Percentiles rank a stretch among this genome's conserved stretches.
These are phyloP conservation scores for Sebastes iracundus DNA, from an alignment of 2,797 vertebrate species.

Conservation along the genomic window DNA sequence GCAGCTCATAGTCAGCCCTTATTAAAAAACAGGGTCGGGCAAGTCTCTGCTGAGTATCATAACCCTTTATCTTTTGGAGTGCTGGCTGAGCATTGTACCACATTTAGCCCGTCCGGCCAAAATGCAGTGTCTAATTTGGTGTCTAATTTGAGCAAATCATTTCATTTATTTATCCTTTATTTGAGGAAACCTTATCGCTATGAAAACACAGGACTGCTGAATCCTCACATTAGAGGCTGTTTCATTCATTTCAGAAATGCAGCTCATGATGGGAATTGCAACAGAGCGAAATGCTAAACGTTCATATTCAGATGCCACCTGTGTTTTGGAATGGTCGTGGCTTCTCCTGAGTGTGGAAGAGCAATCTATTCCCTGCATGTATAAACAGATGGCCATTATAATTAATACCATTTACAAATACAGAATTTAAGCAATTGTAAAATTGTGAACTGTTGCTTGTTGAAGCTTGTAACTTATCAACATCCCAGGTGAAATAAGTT, in stretches of 20 bases:
- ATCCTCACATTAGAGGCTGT: slow-evolving; percentile 39
- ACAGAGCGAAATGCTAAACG: slow-evolving; percentile 24
- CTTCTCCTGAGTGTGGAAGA: background rate
- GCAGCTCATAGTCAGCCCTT: slow-evolving; percentile 63
- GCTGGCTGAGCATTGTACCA: slow-evolving; percentile 49
- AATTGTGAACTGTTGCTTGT: slow-evolving; percentile 9
- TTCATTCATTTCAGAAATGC: slow-evolving; percentile 45
- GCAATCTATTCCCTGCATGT: slow-evolving; percentile 3
- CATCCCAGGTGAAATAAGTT: slow-evolving; percentile 3
- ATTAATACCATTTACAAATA: slow-evolving; percentile 9
- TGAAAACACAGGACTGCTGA: slow-evolving; percentile 55
- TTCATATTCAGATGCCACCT: slow-evolving; percentile 44
- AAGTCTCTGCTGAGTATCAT: slow-evolving; percentile 62
- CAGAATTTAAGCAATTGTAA: slow-evolving; percentile 6
- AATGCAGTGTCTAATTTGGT: slow-evolving; percentile 38
- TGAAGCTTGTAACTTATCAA: slow-evolving; percentile 13
- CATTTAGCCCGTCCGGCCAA: slow-evolving; percentile 54
- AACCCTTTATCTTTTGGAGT: slow-evolving; percentile 63
- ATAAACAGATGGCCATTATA: slow-evolving; percentile 4
- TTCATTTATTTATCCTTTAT: slow-evolving; percentile 53
- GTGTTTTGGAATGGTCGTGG: slow-evolving; percentile 24
- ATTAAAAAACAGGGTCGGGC: slow-evolving; percentile 66
- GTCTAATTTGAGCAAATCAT: slow-evolving; percentile 53
- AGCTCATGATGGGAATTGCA: slow-evolving; percentile 46
- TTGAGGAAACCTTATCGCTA: slow-evolving; percentile 47